Evolutionary conservation across 2,113 vertebrate genomes (phyloP), one percentile per base, ranked within the genome.

Genomic region (Coryphaenoides rupestris): DNA sequence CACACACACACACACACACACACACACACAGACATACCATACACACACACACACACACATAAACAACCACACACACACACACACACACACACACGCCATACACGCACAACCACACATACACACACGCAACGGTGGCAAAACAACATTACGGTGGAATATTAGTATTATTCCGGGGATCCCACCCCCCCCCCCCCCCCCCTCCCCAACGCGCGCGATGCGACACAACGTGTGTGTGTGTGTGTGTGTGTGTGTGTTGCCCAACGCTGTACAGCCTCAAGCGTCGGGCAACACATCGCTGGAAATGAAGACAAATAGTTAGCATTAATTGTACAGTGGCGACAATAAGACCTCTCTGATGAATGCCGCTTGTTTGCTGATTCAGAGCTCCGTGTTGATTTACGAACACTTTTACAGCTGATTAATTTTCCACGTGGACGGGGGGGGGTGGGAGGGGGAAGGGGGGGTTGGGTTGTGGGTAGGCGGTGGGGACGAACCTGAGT

Each of bases 261-360:
- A 21, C 60, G 7, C 59, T 62, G 33, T 65, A 76, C 68, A 68
- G 55, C 60, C 52, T 28, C n/a, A 28, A 58, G 68, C 66, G 61
- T 70, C 63, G 64, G 54, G 54, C 69, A n/a, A n/a, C n/a, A 68
- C 62, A 63, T 17, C 2, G 49, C 70, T n/a, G 69, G 56, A 77
- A 78, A 83, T 77, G 60, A 86, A 88, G 83, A 84, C 72, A 73
- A 87, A 88, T 84, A 73, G 71, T 77, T 83, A 70, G 67, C 76
- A 81, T 77, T 86, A 86, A 80, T 79, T 77, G 80, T 83, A 78
- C 66, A 72, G 82, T 80, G 78, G 81, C 65, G 33, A 49, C 21
- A 63, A 71, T 75, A 77, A 81, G 74, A 69, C 67, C 70, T 49
- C 77, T 49, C 77, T 82, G 81, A 89, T 87, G 78, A 83, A 86